These are phyloP conservation scores for Bombus picipes DNA, from an alignment of 1,140 invertebrate genomes.

Conservation along the genomic window DNA sequence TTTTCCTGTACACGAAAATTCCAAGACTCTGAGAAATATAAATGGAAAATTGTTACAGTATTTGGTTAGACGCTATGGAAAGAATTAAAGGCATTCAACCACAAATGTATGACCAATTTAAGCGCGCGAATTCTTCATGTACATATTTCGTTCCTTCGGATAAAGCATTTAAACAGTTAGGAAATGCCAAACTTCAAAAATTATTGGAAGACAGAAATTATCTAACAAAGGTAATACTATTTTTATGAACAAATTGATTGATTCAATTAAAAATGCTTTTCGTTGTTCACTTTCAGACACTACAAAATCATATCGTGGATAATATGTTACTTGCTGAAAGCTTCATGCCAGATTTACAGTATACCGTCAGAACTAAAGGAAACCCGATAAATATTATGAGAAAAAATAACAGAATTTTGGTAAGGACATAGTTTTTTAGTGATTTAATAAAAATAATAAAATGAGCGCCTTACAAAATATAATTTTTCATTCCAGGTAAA, in stretches of 20 bases:
- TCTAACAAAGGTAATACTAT: constrained; percentile 13
- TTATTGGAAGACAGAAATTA: constrained; percentile 53
- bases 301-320: constrained; percentile 80
- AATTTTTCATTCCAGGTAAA: neutral
- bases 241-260: neutral
- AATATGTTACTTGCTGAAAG: constrained; percentile 78
- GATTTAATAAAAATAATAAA: neutral
- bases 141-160: constrained; percentile 84
- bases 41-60: constrained; percentile 65
- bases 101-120: constrained; percentile 67
- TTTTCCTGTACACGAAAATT: neutral
- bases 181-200: constrained; percentile 62
- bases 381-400: constrained; percentile 9
- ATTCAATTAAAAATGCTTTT: neutral
- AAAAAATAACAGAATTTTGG: constrained; percentile 24
- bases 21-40: neutral
- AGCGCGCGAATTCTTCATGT: constrained; percentile 68
- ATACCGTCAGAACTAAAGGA: constrained; percentile 74
- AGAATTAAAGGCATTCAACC: constrained; percentile 71
- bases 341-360: constrained; percentile 77
- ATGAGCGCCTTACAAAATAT: neutral
- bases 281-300: constrained; percentile 61
- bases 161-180: constrained; percentile 77
- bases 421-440: neutral
- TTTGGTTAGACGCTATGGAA: constrained; percentile 79